A percentile compares a stretch with the other conserved stretches of the same genome.
phyloP scores from a whole-genome alignment of 1,140 invertebrate genomes.

The Drosophila subpulchrella region DNA sequence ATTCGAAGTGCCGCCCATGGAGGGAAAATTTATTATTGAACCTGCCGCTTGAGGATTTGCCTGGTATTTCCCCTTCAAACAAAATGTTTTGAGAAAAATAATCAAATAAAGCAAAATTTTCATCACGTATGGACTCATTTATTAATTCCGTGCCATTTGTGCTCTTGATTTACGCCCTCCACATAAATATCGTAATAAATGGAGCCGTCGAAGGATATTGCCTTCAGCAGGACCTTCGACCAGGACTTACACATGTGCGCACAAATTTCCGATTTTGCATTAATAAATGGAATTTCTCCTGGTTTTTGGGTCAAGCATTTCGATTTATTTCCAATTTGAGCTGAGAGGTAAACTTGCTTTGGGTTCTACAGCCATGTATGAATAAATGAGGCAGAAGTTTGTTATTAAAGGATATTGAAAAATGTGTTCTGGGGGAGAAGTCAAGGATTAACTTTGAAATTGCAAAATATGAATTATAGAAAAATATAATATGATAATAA shows the following conservation, averaged over 20 bases:
- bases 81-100: slow-evolving; percentile 36
- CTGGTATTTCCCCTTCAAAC: background rate
- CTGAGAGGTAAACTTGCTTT: slow-evolving; percentile 6
- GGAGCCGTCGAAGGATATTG: slow-evolving; percentile 61
- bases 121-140: slow-evolving; percentile 65
- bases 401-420: background rate
- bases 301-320: slow-evolving; percentile 45
- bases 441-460: background rate
- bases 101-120: slow-evolving; percentile 26
- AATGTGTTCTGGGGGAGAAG: background rate
- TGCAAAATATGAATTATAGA: background rate
- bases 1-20: slow-evolving; percentile 48
- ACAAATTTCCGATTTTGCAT: slow-evolving; percentile 63
- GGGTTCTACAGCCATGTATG: background rate
- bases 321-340: slow-evolving; percentile 42
- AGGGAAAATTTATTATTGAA: slow-evolving; percentile 50
- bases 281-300: slow-evolving; percentile 64
- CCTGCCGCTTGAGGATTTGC: background rate
- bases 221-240: slow-evolving; percentile 43
- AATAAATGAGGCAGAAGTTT: slow-evolving; percentile 14
- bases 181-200: slow-evolving; percentile 79
- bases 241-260: slow-evolving; percentile 21
- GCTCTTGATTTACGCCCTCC: slow-evolving; percentile 71
- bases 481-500: too few relatives aligned
- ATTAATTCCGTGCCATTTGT: slow-evolving; percentile 82